Evolutionary conservation across 2,888 invertebrate species (phyloP).

Genomic region (Drosophila macrospina): DNA sequence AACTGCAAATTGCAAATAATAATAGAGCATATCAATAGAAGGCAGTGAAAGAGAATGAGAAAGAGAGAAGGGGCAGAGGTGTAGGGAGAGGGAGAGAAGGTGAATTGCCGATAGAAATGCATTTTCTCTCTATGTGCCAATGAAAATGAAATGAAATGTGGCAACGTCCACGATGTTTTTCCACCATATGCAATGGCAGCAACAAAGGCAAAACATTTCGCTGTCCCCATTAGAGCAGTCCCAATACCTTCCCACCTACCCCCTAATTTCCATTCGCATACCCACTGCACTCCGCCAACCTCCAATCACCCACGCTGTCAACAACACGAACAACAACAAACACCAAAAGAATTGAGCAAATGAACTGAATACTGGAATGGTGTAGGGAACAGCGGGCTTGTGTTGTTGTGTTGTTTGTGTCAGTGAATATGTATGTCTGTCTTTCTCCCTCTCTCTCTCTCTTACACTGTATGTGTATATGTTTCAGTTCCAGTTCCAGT

Average conservation of each 20-base stretch:
- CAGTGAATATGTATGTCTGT: conserved; percentile 1
- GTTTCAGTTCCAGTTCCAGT: conserved; percentile 60
- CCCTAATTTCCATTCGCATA: neutral
- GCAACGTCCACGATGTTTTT: conserved; percentile 48
- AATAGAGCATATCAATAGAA: conserved; percentile 51
- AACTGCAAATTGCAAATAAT: conserved; percentile 41
- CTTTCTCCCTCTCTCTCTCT: neutral
- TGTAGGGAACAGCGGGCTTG: conserved; percentile 20
- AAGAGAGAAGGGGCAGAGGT: neutral
- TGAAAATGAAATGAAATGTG: conserved; percentile 67
- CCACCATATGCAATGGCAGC: conserved; percentile 50
- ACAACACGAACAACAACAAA: conserved; percentile 22
- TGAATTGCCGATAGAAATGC: conserved; percentile 21
- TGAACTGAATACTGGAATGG: conserved; percentile 56
- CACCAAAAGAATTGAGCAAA: conserved; percentile 59
- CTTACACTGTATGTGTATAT: conserved; percentile 15
- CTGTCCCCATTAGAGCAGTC: conserved; percentile 55
- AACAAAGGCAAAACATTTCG: conserved; percentile 57
- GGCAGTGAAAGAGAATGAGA: neutral
- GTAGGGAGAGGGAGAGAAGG: neutral
- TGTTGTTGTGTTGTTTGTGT: conserved; percentile 25
- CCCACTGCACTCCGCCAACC: neutral
- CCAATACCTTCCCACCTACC: neutral
- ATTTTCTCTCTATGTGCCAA: conserved; percentile 56
- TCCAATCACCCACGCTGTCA: conserved; percentile 12